phyloP scores from a whole-genome alignment of 2,113 vertebrate species.

The Scomber colias region DNA sequence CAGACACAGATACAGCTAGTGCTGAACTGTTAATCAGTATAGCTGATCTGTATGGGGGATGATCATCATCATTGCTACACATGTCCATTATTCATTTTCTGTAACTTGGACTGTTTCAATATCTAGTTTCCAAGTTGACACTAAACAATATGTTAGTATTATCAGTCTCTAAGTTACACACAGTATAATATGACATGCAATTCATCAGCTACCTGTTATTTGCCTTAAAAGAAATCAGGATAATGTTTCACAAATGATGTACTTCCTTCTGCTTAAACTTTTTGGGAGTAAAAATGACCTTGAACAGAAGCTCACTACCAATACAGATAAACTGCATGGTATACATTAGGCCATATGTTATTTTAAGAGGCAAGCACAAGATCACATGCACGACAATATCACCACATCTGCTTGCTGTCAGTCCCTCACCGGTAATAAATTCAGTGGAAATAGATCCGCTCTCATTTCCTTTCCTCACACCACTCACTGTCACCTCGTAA shows the following conservation, averaged over 20 bases:
- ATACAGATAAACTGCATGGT: constrained; percentile 37
- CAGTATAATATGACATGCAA: too few relatives aligned
- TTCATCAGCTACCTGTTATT: not conserved
- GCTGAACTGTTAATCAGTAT: not conserved
- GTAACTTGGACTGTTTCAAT: too few relatives aligned
- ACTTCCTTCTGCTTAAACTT: constrained; percentile 31
- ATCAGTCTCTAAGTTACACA: too few relatives aligned
- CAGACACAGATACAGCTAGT: constrained; percentile 1
- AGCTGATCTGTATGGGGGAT: not conserved
- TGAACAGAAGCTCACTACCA: constrained; percentile 43
- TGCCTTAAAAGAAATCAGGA: constrained; percentile 16
- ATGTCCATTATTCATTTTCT: not conserved
- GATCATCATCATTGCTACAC: not conserved
- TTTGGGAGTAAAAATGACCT: constrained; percentile 1
- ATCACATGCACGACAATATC: constrained; percentile 34
- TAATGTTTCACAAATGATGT: constrained; percentile 26
- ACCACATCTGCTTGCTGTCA: constrained; percentile 72
- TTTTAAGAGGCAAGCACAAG: constrained; percentile 24
- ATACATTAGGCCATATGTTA: constrained; percentile 49
- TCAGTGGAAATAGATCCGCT: constrained; percentile 87
- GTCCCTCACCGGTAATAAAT: constrained; percentile 93
- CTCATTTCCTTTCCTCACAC: constrained; percentile 89
- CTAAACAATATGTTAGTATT: too few relatives aligned
- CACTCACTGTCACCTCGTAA: constrained; percentile 90
- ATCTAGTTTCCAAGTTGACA: too few relatives aligned